These are phyloP conservation scores for Picathartes gymnocephalus DNA, from an alignment of 2,113 vertebrate species.

Conservation along the genomic window DNA sequence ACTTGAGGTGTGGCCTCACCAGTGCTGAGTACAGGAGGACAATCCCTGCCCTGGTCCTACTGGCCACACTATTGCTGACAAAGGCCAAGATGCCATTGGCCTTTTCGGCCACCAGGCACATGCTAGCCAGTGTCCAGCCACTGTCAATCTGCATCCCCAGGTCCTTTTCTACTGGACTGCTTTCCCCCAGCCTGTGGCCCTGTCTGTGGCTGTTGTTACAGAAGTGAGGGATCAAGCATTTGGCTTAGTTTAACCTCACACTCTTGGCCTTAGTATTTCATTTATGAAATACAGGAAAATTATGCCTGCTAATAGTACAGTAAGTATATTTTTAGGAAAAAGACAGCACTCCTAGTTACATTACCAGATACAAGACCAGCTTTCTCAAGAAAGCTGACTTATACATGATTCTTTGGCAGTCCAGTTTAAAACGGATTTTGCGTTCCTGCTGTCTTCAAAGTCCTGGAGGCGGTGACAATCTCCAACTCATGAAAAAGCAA, in stretches of 20 bases:
- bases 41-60: not conserved
- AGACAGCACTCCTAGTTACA: not conserved
- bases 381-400: not conserved
- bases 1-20: not conserved
- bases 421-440: not conserved
- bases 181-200: not conserved
- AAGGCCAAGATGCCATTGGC: not conserved
- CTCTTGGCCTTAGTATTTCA: not conserved
- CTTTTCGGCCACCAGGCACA: not conserved
- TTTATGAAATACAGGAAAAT: not conserved
- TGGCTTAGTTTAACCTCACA: not conserved
- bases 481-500: not conserved
- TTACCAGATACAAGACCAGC: not conserved
- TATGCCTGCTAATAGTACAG: not conserved
- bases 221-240: not conserved
- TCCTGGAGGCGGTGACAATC: not conserved
- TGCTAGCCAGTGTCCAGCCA: not conserved
- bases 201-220: not conserved
- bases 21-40: fast-evolving
- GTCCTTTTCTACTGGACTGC: not conserved
- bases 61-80: not conserved
- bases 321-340: not conserved
- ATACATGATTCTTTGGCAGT: not conserved
- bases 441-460: not conserved
- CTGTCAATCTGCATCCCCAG: too few relatives aligned